Percentiles rank a stretch among this genome's conserved stretches.
Conservation (phyloP, 2,888 invertebrate genomes). For the Agrochola macilenta region DNA sequence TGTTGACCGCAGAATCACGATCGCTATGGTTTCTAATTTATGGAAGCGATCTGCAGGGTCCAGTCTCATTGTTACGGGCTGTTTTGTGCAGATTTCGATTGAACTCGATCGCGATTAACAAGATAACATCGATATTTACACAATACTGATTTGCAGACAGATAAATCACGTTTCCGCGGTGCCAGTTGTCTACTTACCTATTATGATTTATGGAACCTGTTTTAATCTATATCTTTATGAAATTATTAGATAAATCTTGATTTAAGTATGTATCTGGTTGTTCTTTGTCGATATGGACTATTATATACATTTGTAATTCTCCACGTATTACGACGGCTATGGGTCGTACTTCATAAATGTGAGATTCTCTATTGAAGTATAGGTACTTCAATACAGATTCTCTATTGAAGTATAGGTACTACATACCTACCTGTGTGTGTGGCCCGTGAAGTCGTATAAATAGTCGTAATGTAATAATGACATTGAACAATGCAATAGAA, state of each 20-base stretch:
- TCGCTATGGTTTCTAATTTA: conserved; percentile 76
- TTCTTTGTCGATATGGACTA: not conserved
- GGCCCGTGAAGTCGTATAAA: conserved; percentile 50
- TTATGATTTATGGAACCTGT: conserved; percentile 3
- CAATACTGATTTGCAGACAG: conserved; percentile 34
- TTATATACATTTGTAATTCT: not conserved
- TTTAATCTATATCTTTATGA: conserved; percentile 6
- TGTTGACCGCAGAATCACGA: conserved; percentile 56
- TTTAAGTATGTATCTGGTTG: not conserved
- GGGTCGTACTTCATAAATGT: not conserved
- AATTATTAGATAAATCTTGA: not conserved
- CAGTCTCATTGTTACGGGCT: conserved; percentile 62
- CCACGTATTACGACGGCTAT: not conserved
- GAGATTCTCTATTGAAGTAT: not conserved
- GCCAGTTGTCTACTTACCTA: not conserved
- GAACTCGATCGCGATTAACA: conserved; percentile 28
- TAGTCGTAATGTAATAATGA: conserved; percentile 39
- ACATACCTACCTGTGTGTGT: conserved; percentile 29
- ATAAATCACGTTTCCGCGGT: conserved; percentile 19
- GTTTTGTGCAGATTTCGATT: conserved; percentile 43
- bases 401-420: not conserved
- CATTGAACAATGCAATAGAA: conserved; percentile 28
- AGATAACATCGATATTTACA: conserved; percentile 52
- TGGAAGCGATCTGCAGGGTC: conserved; percentile 60
- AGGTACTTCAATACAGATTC: too few relatives aligned